Conservation (phyloP, 2,797 vertebrate genomes). For the Pangasius larnaudii region DNA sequence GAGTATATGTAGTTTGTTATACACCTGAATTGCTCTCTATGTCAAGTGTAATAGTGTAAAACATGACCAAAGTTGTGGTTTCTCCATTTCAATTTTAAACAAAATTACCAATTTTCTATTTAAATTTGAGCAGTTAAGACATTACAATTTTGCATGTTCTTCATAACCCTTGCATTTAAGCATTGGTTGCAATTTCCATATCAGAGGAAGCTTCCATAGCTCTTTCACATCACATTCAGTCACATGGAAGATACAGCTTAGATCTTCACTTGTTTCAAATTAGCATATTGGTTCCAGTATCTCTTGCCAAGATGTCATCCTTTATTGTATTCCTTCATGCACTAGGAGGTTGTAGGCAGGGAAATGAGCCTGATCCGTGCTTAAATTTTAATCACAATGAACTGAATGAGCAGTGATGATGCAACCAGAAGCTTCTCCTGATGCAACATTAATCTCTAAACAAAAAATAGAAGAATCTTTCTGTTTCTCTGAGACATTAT, state of each 20-base stretch:
- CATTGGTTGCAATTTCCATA: not conserved
- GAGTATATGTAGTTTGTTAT: not conserved
- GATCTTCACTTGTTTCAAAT: constrained; percentile 21
- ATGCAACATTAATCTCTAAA: not conserved
- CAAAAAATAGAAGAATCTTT: not conserved
- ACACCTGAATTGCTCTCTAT: not conserved
- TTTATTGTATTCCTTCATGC: constrained; percentile 30
- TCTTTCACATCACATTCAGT: constrained; percentile 25
- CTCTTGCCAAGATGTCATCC: constrained; percentile 20
- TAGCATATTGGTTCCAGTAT: constrained; percentile 12
- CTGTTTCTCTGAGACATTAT: not conserved
- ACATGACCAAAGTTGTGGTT: not conserved
- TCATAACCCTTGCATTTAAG: not conserved
- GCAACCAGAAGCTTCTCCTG: constrained; percentile 5
- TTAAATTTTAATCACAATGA: constrained; percentile 32
- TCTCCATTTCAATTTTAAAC: not conserved
- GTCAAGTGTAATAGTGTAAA: not conserved
- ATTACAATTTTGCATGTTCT: not conserved
- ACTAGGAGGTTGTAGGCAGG: not conserved
- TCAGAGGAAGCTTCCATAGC: not conserved
- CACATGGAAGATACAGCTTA: constrained; percentile 9
- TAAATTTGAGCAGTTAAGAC: not conserved
- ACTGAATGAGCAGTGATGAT: constrained; percentile 15
- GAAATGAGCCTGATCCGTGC: constrained; percentile 12
- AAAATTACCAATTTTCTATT: not conserved